phyloP scores from a whole-genome alignment of 2,113 vertebrate species.

The Paradoxurus hermaphroditus region DNA sequence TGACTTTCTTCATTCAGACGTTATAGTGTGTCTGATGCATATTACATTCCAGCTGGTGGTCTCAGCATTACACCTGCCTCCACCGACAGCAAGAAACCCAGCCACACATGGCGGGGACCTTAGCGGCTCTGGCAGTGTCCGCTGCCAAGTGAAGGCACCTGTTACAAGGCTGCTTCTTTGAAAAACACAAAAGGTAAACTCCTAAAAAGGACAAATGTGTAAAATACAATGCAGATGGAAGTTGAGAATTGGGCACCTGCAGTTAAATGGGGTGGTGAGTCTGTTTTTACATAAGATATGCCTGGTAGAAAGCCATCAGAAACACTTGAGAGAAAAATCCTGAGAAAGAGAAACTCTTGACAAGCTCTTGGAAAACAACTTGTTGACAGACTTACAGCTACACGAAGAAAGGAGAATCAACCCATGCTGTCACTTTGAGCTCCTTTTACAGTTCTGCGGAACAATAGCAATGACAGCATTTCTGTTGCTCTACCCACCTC shows the following conservation, averaged over 20 bases:
- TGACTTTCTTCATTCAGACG: conserved; percentile 5
- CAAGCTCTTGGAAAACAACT: not conserved
- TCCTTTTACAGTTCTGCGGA: not conserved
- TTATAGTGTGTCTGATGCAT: not conserved
- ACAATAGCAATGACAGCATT: not conserved
- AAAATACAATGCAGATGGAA: not conserved
- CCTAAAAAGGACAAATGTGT: not conserved
- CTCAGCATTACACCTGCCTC: not conserved
- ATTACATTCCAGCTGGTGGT: conserved; percentile 6
- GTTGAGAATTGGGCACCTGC: not conserved
- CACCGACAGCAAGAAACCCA: not conserved
- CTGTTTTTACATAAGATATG: not conserved
- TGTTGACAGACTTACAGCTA: not conserved
- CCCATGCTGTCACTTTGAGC: not conserved
- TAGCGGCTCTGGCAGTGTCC: not conserved
- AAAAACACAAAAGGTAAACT: conserved; percentile 12
- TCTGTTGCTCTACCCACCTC: not conserved
- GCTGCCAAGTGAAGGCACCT: conserved; percentile 7
- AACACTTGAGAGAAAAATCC: not conserved
- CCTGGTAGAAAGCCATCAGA: not conserved
- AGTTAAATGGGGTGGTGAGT: not conserved
- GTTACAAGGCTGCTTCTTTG: conserved; percentile 7
- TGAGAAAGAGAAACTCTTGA: not conserved
- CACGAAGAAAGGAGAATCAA: not conserved
- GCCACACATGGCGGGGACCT: not conserved